Percentiles rank a stretch among this genome's conserved stretches.
Evolutionary conservation across 2,888 invertebrate species (phyloP).

Genomic region (Scaptomyza cyrtandrae): DNA sequence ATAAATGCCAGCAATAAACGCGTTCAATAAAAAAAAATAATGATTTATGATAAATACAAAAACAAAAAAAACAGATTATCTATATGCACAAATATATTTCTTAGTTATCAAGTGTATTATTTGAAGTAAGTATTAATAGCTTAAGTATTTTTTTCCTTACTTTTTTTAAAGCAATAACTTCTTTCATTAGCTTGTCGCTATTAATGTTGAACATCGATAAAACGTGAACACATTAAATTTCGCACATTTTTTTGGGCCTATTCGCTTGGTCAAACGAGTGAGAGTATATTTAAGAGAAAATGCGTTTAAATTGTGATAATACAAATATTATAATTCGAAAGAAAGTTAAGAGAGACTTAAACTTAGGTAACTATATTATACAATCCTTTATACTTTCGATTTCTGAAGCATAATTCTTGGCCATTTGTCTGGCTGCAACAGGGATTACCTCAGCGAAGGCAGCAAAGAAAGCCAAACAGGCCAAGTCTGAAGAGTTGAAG

Average conservation of each 20-base stretch:
- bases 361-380: not conserved
- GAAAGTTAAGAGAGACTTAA: not conserved
- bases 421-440: slow-evolving; percentile 20
- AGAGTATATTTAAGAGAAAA: not conserved
- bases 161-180: slow-evolving; percentile 1
- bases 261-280: too few species aligned
- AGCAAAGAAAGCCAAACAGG: slow-evolving; percentile 11
- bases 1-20: slow-evolving; percentile 13
- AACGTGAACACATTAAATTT: not conserved
- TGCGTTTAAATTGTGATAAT: not conserved
- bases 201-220: slow-evolving; percentile 6
- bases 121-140: slow-evolving; percentile 14
- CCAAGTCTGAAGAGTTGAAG: slow-evolving; percentile 22
- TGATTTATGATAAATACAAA: not conserved
- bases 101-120: not conserved
- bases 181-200: slow-evolving; percentile 16
- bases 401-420: slow-evolving; percentile 26
- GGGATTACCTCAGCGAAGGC: slow-evolving; percentile 66
- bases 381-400: slow-evolving; percentile 30
- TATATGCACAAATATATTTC: not conserved
- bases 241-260: too few species aligned
- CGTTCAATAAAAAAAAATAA: slow-evolving; percentile 3
- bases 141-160: slow-evolving; percentile 1
- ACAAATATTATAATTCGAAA: not conserved
- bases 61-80: slow-evolving; percentile 6